Conservation (phyloP, 2,888 invertebrate species). For the Yponomeuta plumbellus region DNA sequence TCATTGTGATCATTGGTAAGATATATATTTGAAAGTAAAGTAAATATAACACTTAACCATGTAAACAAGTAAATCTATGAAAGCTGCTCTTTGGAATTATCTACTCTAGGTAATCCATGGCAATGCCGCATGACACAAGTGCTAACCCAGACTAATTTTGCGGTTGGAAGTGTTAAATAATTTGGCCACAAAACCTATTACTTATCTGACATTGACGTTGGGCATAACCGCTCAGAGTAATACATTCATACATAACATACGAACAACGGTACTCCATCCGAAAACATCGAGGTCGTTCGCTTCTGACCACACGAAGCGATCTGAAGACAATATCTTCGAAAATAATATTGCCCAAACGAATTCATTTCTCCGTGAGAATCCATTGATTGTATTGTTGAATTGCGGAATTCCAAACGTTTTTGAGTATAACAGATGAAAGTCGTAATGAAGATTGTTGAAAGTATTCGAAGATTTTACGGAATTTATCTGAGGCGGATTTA, state of each 20-base stretch:
- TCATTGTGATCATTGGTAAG: neutral
- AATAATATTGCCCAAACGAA: neutral
- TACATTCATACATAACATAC: neutral
- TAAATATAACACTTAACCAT: too few species aligned
- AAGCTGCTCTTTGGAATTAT: neutral
- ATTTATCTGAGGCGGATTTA: too few species aligned
- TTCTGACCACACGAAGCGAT: neutral
- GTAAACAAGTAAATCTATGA: neutral
- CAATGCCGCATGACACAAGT: neutral
- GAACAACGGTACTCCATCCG: neutral
- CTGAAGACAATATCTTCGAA: neutral
- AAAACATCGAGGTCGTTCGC: neutral
- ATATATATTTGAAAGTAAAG: neutral
- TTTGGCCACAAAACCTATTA: neutral
- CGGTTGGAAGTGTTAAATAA: neutral
- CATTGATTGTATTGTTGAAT: neutral
- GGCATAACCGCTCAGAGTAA: neutral
- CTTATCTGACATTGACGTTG: neutral
- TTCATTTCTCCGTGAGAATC: slow-evolving; percentile 1
- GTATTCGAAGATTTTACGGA: neutral
- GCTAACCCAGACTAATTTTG: neutral
- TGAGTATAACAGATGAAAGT: neutral
- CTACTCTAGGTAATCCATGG: neutral
- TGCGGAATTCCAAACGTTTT: neutral
- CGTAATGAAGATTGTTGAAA: neutral